Conservation (phyloP, 2,888 invertebrate species). For the Drosophila leonis region DNA sequence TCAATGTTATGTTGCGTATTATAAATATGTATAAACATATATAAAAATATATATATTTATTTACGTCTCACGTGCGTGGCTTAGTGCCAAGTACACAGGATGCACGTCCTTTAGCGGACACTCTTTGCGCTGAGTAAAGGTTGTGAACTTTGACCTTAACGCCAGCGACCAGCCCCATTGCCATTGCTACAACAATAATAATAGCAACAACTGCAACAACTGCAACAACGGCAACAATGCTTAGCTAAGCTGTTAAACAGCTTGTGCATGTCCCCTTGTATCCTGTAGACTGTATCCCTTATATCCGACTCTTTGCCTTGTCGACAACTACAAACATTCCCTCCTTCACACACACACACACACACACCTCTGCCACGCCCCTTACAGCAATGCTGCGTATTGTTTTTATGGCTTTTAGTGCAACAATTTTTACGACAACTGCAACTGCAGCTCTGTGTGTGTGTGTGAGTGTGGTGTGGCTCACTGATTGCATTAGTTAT, state of each 20-base stretch:
- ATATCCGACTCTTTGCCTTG: conserved; percentile 9
- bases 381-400: conserved; percentile 19
- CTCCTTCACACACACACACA: not conserved
- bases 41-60: conserved; percentile 2
- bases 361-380: not conserved
- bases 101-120: conserved; percentile 28
- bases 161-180: conserved; percentile 13
- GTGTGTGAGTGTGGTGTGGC: conserved; percentile 13
- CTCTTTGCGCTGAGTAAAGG: conserved; percentile 28
- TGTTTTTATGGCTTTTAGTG: conserved; percentile 47
- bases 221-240: conserved; percentile 30
- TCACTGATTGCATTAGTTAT: conserved; percentile 63
- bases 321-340: conserved; percentile 7
- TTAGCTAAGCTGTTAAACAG: conserved; percentile 65
- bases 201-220: conserved; percentile 20
- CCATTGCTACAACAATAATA: conserved; percentile 24
- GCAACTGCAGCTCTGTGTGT: conserved; percentile 43
- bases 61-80: conserved; percentile 50
- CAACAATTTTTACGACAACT: conserved; percentile 59
- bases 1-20: conserved; percentile 28
- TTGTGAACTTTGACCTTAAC: conserved; percentile 71
- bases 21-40: conserved; percentile 23
- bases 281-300: not conserved
- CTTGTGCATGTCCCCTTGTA: conserved; percentile 38
- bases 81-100: conserved; percentile 34